phyloP scores from a whole-genome alignment of 1,140 invertebrate genomes.

The Sinella curviseta region DNA sequence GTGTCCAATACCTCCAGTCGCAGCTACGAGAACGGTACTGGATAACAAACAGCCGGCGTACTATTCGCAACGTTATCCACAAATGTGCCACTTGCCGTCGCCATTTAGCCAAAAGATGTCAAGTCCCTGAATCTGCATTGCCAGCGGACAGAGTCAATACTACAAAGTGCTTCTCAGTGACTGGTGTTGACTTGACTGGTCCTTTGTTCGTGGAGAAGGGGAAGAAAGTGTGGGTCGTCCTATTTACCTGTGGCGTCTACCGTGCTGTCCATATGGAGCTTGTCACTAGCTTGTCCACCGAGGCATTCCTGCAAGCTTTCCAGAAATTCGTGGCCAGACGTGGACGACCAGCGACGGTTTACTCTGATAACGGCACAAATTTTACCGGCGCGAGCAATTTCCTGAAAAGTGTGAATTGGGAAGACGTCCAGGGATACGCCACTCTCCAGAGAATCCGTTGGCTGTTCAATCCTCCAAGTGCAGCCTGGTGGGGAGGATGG shows the following conservation, averaged over 20 bases:
- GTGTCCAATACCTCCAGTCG: not conserved
- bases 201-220: slow-evolving; percentile 39
- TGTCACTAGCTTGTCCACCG: slow-evolving; percentile 39
- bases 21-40: not conserved
- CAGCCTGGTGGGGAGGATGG: slow-evolving; percentile 55
- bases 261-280: slow-evolving; percentile 50
- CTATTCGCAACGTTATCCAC: not conserved
- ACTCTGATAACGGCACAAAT: slow-evolving; percentile 52
- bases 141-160: slow-evolving; percentile 41
- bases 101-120: slow-evolving; percentile 7
- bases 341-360: slow-evolving; percentile 41
- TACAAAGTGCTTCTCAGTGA: slow-evolving; percentile 34
- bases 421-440: slow-evolving; percentile 33
- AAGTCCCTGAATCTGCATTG: slow-evolving; percentile 36
- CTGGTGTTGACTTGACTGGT: slow-evolving; percentile 46
- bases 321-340: slow-evolving; percentile 45
- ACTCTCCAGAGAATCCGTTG: slow-evolving; percentile 50
- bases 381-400: slow-evolving; percentile 49
- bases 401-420: slow-evolving; percentile 44
- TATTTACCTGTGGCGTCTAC: slow-evolving; percentile 47
- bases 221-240: slow-evolving; percentile 42
- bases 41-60: not conserved
- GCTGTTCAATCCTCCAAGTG: slow-evolving; percentile 53
- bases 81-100: slow-evolving; percentile 36
- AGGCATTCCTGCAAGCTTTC: slow-evolving; percentile 44